Percentiles rank a stretch among this genome's conserved stretches.
Conservation (phyloP, 2,888 invertebrate genomes). For the Ferrisia virgata region DNA sequence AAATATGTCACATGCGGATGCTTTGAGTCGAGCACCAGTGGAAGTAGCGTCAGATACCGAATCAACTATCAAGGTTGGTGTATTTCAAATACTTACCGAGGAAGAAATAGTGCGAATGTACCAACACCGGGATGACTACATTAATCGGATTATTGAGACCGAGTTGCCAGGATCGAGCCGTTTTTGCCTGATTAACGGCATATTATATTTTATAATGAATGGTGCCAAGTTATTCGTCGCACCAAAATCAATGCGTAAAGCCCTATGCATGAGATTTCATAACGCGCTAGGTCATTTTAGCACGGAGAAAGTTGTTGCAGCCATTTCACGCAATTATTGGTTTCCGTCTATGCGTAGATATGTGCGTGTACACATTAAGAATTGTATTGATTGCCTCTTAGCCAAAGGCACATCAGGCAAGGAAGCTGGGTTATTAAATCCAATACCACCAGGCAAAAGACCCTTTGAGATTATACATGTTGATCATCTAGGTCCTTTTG, state of each 20-base stretch:
- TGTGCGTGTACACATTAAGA: background rate
- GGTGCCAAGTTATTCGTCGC: conserved; percentile 10
- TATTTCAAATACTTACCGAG: background rate
- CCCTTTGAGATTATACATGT: conserved; percentile 22
- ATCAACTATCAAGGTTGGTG: background rate
- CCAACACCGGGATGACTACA: background rate
- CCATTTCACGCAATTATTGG: conserved; percentile 24
- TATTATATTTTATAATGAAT: background rate
- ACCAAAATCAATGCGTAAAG: conserved; percentile 36
- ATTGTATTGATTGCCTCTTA: conserved; percentile 25
- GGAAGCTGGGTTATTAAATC: conserved; percentile 5
- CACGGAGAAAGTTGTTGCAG: background rate
- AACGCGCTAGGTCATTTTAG: background rate
- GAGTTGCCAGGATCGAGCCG: background rate
- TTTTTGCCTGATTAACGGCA: too few species aligned
- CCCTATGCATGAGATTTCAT: background rate
- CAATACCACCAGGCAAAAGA: background rate
- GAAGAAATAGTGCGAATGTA: background rate
- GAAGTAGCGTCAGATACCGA: background rate
- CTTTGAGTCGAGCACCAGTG: background rate
- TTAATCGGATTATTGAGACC: background rate
- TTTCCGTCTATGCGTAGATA: conserved; percentile 24
- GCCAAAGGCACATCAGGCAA: background rate
- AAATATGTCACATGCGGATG: conserved; percentile 35
- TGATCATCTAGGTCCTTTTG: conserved; percentile 38